These are phyloP conservation scores for Drosophila bunnanda DNA, from an alignment of 2,888 invertebrate species.

Conservation along the genomic window DNA sequence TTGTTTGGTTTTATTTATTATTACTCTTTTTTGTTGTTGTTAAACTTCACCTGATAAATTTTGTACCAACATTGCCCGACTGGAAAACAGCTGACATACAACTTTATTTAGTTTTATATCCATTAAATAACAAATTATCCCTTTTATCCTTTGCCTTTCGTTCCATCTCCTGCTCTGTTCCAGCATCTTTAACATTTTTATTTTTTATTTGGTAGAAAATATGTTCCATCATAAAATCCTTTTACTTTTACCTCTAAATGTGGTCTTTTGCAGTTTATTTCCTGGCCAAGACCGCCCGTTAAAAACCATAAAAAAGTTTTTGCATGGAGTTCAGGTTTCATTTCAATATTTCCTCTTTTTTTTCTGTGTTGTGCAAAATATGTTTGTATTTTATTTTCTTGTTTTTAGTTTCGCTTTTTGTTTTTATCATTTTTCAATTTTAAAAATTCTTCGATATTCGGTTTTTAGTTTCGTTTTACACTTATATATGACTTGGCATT, in stretches of 20 bases:
- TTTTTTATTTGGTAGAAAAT: conserved; percentile 21
- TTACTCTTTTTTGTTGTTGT: conserved; percentile 21
- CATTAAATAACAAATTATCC: conserved; percentile 30
- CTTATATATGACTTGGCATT: conserved; percentile 67
- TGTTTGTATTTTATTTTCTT: conserved; percentile 43
- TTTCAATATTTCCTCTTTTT: not conserved
- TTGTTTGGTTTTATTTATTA: conserved; percentile 6
- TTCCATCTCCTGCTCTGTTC: conserved; percentile 18
- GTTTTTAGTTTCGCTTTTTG: conserved; percentile 27
- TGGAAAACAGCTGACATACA: conserved; percentile 44
- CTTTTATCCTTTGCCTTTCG: not conserved
- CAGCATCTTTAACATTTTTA: conserved; percentile 28
- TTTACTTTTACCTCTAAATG: not conserved
- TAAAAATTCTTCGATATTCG: conserved; percentile 49
- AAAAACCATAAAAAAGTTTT: conserved; percentile 39
- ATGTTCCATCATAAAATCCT: conserved; percentile 12
- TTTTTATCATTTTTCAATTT: conserved; percentile 38
- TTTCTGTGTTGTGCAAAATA: conserved; percentile 31
- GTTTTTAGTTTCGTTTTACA: conserved; percentile 46
- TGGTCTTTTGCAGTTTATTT: not conserved
- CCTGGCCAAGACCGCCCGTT: conserved; percentile 17
- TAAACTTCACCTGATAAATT: conserved; percentile 68
- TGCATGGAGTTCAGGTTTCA: conserved; percentile 7
- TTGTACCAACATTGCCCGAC: conserved; percentile 70
- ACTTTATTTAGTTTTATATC: conserved; percentile 26